phyloP scores from a whole-genome alignment of 2,113 vertebrate genomes.

The Atrichornis clamosus region DNA sequence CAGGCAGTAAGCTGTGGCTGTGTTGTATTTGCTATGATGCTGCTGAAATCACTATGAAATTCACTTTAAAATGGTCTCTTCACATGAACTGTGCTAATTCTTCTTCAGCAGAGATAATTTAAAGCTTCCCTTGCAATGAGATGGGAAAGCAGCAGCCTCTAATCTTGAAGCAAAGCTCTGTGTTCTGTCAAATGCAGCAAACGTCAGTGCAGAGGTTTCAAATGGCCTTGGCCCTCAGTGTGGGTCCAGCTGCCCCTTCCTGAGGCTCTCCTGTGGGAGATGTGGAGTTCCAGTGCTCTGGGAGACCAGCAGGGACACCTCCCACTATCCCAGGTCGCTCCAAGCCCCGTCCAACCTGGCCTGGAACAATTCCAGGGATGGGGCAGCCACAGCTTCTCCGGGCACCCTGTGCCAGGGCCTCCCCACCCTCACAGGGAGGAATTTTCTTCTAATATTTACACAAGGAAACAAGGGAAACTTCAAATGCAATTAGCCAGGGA shows the following conservation, averaged over 20 bases:
- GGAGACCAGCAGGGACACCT: neutral
- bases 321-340: rapidly evolving
- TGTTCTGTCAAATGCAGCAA: neutral
- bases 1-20: neutral
- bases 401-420: neutral
- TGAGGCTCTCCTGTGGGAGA: neutral
- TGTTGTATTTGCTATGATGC: neutral
- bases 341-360: neutral
- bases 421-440: neutral
- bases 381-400: neutral
- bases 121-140: neutral
- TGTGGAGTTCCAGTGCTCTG: neutral
- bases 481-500: neutral
- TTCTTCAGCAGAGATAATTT: neutral
- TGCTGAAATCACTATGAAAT: neutral
- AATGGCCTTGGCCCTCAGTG: rapidly evolving
- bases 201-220: neutral
- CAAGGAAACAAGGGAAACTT: neutral
- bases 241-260: neutral
- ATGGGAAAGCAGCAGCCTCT: neutral
- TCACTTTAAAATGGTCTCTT: neutral
- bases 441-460: neutral
- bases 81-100: neutral
- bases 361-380: neutral
- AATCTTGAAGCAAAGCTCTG: neutral